These are phyloP conservation scores for Ceratosolen solmsi DNA, from an alignment of 1,140 invertebrate genomes.

Conservation along the genomic window DNA sequence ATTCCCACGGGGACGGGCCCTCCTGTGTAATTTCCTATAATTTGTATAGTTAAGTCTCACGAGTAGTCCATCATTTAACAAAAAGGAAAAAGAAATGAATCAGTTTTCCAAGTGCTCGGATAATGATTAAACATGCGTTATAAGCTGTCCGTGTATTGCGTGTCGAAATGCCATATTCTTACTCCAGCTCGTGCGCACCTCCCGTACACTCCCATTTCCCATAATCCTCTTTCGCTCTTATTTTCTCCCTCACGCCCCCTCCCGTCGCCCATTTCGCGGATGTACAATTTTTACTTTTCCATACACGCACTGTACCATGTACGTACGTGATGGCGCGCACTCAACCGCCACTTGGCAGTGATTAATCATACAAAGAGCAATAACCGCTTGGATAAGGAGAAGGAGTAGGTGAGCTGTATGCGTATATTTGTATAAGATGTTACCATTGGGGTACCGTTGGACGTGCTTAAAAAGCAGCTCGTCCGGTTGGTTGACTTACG, in stretches of 20 bases:
- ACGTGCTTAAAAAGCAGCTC: neutral
- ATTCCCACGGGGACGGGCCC: no score
- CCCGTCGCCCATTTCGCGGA: neutral
- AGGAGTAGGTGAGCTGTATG: neutral
- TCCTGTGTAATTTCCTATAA: no score
- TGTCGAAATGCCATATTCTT: neutral
- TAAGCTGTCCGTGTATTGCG: neutral
- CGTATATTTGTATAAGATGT: neutral
- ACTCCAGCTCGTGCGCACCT: neutral
- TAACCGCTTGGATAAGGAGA: neutral
- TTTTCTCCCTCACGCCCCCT: neutral
- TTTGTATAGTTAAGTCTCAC: no score
- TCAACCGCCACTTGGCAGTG: neutral
- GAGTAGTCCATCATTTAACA: no score
- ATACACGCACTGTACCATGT: neutral
- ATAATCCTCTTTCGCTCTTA: neutral
- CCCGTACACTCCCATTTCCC: no score
- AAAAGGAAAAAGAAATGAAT: neutral
- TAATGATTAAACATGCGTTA: neutral
- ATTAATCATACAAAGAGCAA: constrained; percentile 14
- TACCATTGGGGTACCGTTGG: no score
- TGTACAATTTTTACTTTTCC: constrained; percentile 15
- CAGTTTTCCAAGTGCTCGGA: neutral
- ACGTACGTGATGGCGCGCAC: neutral
- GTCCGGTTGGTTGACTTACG: neutral